Conservation (phyloP, 2,888 invertebrate genomes). For the Drosophila colorata region DNA sequence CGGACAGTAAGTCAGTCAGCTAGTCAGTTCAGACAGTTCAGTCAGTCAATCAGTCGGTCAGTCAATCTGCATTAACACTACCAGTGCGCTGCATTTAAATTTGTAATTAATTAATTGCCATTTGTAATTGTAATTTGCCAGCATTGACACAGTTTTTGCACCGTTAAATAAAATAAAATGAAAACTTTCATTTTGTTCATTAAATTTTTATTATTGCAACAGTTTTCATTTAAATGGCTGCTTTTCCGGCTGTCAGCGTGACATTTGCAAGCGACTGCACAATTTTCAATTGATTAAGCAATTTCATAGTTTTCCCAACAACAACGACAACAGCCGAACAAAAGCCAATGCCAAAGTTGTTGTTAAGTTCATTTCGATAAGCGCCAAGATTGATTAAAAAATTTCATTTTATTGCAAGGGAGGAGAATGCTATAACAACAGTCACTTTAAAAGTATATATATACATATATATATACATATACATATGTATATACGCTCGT, state of each 20-base stretch:
- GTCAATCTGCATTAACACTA: conserved; percentile 42
- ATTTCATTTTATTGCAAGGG: conserved; percentile 2
- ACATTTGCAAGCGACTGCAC: conserved; percentile 69
- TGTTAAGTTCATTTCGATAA: conserved; percentile 41
- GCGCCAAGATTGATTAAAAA: conserved; percentile 36
- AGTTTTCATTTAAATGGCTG: conserved; percentile 63
- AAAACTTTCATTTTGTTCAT: conserved; percentile 49
- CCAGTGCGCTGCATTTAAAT: conserved; percentile 51
- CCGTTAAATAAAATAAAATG: conserved; percentile 26
- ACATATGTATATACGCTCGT: conserved; percentile 1
- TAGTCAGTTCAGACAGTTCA: conserved; percentile 15
- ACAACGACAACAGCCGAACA: conserved; percentile 5
- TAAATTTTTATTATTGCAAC: conserved; percentile 18
- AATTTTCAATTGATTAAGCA: conserved; percentile 78
- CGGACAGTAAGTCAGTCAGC: conserved; percentile 17
- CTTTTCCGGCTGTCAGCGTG: conserved; percentile 66
- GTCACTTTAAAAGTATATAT: neutral
- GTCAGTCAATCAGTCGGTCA: conserved; percentile 17
- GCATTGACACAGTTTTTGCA: conserved; percentile 70
- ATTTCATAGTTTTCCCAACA: conserved; percentile 54
- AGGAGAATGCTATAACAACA: neutral
- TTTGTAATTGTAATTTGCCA: conserved; percentile 69
- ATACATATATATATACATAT: no score
- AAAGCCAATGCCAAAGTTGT: conserved; percentile 22
- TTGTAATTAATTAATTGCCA: conserved; percentile 77